Conservation (phyloP, 2,888 invertebrate species). For the Drosophila crucigera region DNA sequence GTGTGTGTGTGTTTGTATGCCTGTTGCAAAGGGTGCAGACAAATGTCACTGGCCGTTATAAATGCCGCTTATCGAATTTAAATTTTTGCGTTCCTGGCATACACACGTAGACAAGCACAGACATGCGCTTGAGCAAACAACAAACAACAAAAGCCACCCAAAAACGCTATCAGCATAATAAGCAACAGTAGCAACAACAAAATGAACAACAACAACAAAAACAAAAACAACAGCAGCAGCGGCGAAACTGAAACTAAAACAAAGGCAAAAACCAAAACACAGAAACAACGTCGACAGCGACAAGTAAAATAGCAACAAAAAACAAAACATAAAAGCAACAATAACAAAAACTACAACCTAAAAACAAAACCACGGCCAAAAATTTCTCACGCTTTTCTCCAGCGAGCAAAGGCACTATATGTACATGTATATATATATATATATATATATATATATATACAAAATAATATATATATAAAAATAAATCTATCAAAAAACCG, state of each 20-base stretch:
- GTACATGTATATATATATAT: conserved; percentile 7
- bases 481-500: conserved; percentile 35
- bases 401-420: conserved; percentile 44
- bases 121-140: conserved; percentile 32
- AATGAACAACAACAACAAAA: conserved; percentile 26
- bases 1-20: conserved; percentile 2
- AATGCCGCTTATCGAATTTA: conserved; percentile 75
- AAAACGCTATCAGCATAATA: conserved; percentile 78
- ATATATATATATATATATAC: conserved; percentile 1
- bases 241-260: conserved; percentile 61
- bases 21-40: conserved; percentile 25
- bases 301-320: conserved; percentile 60
- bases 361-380: conserved; percentile 78
- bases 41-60: conserved; percentile 62
- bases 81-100: conserved; percentile 58
- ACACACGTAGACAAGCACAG: conserved; percentile 28
- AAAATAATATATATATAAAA: conserved; percentile 20
- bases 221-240: conserved; percentile 2
- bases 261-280: conserved; percentile 58
- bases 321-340: conserved; percentile 48
- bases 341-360: conserved; percentile 43
- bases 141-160: conserved; percentile 65
- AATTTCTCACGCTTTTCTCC: conserved; percentile 81
- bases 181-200: conserved; percentile 41
- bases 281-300: conserved; percentile 57